Evolutionary conservation across 2,888 invertebrate species (phyloP), one percentile per base, ranked within the genome.

Genomic region (Anorthoa munda): DNA sequence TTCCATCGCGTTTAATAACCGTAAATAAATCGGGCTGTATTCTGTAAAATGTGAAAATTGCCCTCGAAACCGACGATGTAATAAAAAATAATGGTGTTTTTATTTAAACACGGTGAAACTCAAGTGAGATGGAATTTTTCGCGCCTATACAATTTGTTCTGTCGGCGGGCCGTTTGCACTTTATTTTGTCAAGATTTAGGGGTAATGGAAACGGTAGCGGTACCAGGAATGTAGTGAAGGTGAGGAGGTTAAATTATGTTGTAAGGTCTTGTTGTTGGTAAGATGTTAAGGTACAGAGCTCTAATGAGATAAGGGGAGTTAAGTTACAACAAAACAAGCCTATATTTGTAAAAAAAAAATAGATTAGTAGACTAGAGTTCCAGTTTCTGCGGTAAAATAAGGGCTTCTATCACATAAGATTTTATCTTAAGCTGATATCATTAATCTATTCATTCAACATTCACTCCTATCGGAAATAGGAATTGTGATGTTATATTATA

Each of bases 91-190:
- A 88, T 85, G 76, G 82, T 77, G 46, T 85, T 87, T 88, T 88
- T 90, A 90, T 90, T 90, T 83, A 86, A 89, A 85, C 77, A 69
- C 79, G 77, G 67, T 39, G 75, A 67, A 55, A 51, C 78, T 82
- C 79, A 76, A 86, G 87, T 84, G 80, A 72, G 76, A 75, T 83
- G 83, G 84, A 89, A 86, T 90, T 90, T 89, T 89, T 90, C 86
- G 78, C 89, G 90, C 87, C 90, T 90, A 39, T 39, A 86, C 86
- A 87, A 87, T 89, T 89, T 88, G 86, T 84, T 75, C 74, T 79
- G 87, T 82, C 84, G 68, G 82, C 75, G 74, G 79, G 81, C 83
- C 87, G 90, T 89, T 91, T 88, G 85, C 88, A 88, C 87, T 86
- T 85, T 87, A 85, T 87, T 78, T 79, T 77, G 59, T 70, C 72